Percentiles rank a stretch among this genome's conserved stretches.
Evolutionary conservation across 2,888 invertebrate species (phyloP).

Genomic region (Melanostoma mellinum): DNA sequence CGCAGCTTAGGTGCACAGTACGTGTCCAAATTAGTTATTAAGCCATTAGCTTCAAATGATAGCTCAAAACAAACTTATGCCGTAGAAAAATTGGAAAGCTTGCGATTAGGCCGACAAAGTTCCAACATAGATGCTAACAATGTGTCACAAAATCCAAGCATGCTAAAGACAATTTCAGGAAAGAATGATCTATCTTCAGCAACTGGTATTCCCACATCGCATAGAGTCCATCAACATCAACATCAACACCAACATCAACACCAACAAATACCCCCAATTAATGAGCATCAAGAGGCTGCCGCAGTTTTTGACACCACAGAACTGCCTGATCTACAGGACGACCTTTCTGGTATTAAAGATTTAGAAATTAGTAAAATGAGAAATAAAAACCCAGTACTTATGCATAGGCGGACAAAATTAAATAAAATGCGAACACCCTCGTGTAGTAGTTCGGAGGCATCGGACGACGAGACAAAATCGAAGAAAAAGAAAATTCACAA

Average conservation of each 20-base stretch:
- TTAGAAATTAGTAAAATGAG: conserved; percentile 80
- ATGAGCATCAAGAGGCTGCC: conserved; percentile 53
- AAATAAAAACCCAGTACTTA: conserved; percentile 80
- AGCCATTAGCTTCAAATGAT: conserved; percentile 48
- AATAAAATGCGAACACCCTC: conserved; percentile 91
- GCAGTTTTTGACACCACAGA: conserved; percentile 32
- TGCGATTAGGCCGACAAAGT: conserved; percentile 42
- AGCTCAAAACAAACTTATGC: conserved; percentile 44
- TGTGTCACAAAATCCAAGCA: conserved; percentile 31
- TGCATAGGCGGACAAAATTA: conserved; percentile 86
- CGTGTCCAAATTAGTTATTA: conserved; percentile 56
- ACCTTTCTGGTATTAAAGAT: conserved; percentile 77
- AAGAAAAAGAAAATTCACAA: conserved; percentile 91
- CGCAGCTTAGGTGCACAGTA: conserved; percentile 75
- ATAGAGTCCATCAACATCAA: conserved; percentile 34
- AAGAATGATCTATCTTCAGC: conserved; percentile 39
- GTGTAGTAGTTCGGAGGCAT: conserved; percentile 96
- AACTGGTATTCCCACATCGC: neutral
- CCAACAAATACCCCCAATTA: conserved; percentile 49
- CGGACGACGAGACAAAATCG: conserved; percentile 92
- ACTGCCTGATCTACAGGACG: conserved; percentile 46
- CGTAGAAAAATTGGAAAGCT: conserved; percentile 29
- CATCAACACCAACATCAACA: too few species aligned
- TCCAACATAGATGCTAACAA: conserved; percentile 44
- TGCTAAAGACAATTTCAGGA: conserved; percentile 26